Base-by-base conservation (phyloP, 2,113 vertebrate species). In the Tinamus guttatus region DNA sequence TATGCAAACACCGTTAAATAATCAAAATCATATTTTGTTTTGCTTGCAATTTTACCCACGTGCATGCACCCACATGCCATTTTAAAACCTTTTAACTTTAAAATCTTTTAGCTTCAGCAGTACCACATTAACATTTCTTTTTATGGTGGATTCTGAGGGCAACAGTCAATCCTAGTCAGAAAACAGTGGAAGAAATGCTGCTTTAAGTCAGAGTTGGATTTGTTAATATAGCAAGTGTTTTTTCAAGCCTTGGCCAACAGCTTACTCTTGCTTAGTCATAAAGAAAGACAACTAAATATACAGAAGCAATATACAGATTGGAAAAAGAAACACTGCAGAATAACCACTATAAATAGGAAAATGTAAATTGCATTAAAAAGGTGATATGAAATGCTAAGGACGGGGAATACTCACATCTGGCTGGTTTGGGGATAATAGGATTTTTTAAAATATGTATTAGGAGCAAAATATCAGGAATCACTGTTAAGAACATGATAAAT, bases 401-500 rank as follows among this genome's bases (percentile, higher is more conserved):
- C 9, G 28, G 41, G 43, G 65, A 91, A 82, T 77, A 74, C 47
- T 28, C n/a, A 60, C 83, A 60, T 83, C 83, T 93, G 88, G 47
- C 51, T 86, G 32, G 14, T 63, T 63, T 49, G 60, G 81, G 51
- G 64, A 64, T 45, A 84, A 47, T 21, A 88, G 38, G 59, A 83
- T 54, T 43, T 69, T 93, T 56, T 40, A 34, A 45, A 45, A 17
- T 73, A n/a, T 1, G 0, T 59, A 70, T 7, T 70, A 41, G 21
- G 32, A 86, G 41, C 21, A 83, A 71, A 92, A 67, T 90, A 81
- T 15, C 45, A 49, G 60, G 45, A 80, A 41, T 92, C 60, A 12
- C 67, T 81, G 32, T 36, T 77, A 87, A 84, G 54, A 38, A 27
- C 32, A 22, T 92, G 92, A 94, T 59, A 24, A 83, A 93, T 90